Evolutionary conservation across 2,888 invertebrate species (phyloP).

Genomic region (Balanococcus diminutus): DNA sequence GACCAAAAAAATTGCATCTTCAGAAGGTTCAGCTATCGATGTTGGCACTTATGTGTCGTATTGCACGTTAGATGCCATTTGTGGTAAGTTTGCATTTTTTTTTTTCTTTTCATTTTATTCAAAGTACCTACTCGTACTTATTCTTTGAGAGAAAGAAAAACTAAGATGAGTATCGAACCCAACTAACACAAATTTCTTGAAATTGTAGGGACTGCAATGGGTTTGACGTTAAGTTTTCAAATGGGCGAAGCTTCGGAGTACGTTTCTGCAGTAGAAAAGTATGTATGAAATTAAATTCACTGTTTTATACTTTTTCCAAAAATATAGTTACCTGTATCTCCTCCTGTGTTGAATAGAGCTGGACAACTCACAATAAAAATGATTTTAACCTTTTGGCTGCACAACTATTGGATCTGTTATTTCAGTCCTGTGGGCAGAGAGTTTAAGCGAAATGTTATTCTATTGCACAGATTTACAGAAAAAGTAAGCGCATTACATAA

Average conservation of each 20-base stretch:
- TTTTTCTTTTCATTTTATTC: too few species aligned
- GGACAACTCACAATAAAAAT: slow-evolving; percentile 54
- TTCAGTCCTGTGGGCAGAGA: slow-evolving; percentile 55
- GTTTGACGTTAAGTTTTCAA: slow-evolving; percentile 56
- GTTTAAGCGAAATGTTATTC: slow-evolving; percentile 55
- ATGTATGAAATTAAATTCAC: slow-evolving; percentile 1
- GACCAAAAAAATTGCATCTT: slow-evolving; percentile 40
- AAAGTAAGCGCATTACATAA: too few species aligned
- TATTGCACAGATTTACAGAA: slow-evolving; percentile 57
- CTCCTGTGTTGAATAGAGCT: too few species aligned
- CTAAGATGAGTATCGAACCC: too few species aligned
- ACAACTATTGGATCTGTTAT: slow-evolving; percentile 53
- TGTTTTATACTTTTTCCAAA: too few species aligned
- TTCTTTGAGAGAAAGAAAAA: too few species aligned
- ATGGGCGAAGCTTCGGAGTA: slow-evolving; percentile 57
- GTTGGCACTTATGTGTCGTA: slow-evolving; percentile 49
- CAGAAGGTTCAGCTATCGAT: not conserved
- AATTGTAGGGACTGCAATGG: slow-evolving; percentile 57
- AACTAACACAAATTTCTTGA: too few species aligned
- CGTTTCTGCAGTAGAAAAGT: slow-evolving; percentile 57
- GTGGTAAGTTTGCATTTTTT: slow-evolving; percentile 56
- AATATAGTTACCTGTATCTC: too few species aligned
- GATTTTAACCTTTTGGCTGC: slow-evolving; percentile 56
- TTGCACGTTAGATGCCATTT: slow-evolving; percentile 55
- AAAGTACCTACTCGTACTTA: too few species aligned